Conservation (phyloP, 2,888 invertebrate species). For the Aethes cnicana region DNA sequence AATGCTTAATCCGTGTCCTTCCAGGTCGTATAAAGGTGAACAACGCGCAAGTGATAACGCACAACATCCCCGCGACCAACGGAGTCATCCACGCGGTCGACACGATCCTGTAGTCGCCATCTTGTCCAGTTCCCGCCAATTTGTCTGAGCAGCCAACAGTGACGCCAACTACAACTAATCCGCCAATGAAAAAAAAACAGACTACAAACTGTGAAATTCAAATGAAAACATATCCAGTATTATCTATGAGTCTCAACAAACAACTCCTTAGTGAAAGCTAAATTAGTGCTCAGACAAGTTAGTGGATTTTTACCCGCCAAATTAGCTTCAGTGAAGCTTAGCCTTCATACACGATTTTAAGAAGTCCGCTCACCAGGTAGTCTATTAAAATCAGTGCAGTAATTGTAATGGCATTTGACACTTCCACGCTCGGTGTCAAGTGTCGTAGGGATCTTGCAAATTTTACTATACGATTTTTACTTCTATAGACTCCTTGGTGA, state of each 20-base stretch:
- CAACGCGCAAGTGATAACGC: constrained; percentile 90
- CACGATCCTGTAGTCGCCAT: constrained; percentile 58
- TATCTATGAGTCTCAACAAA: too few relatives aligned
- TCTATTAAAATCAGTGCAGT: constrained; percentile 7
- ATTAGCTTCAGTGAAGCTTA: constrained; percentile 69
- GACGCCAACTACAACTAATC: too few relatives aligned
- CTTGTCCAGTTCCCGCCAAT: constrained; percentile 15
- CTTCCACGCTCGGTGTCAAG: constrained; percentile 17
- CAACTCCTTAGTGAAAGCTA: constrained; percentile 3
- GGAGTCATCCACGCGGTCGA: constrained; percentile 94
- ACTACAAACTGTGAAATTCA: too few relatives aligned
- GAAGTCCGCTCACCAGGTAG: constrained; percentile 29
- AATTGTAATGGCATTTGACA: constrained; percentile 13
- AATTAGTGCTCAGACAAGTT: constrained; percentile 8
- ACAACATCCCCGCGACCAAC: constrained; percentile 93
- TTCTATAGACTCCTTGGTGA: constrained; percentile 8
- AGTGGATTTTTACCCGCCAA: constrained; percentile 35
- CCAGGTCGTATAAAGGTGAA: constrained; percentile 92
- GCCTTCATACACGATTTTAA: constrained; percentile 6
- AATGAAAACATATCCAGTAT: too few relatives aligned
- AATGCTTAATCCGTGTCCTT: constrained; percentile 41
- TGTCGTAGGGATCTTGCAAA: neutral
- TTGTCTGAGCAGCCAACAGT: constrained; percentile 10
- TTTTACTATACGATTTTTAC: neutral
- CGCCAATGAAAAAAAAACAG: too few relatives aligned